Conservation (phyloP, 2,113 vertebrate genomes). For the Elephantulus edwardii region DNA sequence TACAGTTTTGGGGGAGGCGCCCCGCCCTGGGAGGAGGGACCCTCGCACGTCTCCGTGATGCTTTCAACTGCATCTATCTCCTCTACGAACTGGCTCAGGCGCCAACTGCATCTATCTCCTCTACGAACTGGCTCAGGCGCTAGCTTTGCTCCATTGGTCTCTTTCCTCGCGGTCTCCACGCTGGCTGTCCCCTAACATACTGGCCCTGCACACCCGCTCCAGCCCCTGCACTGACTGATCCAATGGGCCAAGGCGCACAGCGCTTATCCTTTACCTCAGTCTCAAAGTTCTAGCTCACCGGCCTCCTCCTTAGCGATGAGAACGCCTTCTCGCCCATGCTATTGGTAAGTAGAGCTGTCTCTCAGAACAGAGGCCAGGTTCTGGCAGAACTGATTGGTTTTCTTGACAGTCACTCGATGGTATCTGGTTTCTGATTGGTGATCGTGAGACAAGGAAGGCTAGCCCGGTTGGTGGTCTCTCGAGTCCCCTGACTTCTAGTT, state of each 20-base stretch:
- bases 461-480: background rate
- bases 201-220: background rate
- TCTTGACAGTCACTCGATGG: conserved; percentile 31
- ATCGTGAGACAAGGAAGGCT: background rate
- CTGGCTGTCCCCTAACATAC: background rate
- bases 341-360: conserved; percentile 63
- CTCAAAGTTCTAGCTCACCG: conserved; percentile 60
- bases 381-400: conserved; percentile 52
- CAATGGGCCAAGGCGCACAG: rapidly evolving
- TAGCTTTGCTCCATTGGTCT: background rate
- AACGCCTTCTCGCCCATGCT: conserved; percentile 43
- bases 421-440: background rate
- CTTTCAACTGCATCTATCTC: background rate
- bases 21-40: background rate
- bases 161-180: background rate
- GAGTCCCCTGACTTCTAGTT: background rate
- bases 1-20: background rate
- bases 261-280: background rate
- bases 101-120: background rate
- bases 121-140: background rate
- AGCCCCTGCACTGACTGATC: background rate
- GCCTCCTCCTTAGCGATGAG: conserved; percentile 49
- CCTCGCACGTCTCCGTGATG: background rate
- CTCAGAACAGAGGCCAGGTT: conserved; percentile 45
- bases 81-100: background rate